These are phyloP conservation scores for Anseranas semipalmata DNA, from an alignment of 2,113 vertebrate genomes.

Conservation along the genomic window DNA sequence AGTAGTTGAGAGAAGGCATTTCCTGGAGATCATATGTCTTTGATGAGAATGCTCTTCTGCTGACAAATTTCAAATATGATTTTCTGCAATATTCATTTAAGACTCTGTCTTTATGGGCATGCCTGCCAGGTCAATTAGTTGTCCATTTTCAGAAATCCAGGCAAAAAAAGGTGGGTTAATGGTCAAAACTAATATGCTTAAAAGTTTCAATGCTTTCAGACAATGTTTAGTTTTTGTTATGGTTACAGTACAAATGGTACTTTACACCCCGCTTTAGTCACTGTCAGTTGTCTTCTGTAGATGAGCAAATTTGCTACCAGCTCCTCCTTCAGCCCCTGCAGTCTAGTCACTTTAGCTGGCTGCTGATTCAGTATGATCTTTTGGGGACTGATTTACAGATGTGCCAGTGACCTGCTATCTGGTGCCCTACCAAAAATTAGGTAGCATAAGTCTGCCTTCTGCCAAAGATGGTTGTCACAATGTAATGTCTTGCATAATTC, in stretches of 20 bases:
- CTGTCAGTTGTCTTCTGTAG: background rate
- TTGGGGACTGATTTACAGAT: background rate
- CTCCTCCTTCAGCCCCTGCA: background rate
- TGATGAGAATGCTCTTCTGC: background rate
- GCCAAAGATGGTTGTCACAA: background rate
- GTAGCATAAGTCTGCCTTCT: background rate
- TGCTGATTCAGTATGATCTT: background rate
- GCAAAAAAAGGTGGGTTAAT: background rate
- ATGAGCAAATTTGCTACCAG: background rate
- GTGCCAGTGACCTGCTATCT: rapidly evolving
- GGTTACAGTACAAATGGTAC: background rate
- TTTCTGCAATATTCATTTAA: slow-evolving; percentile 14
- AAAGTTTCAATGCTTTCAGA: background rate
- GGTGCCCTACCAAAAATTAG: background rate
- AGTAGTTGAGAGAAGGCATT: background rate
- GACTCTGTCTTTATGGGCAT: background rate
- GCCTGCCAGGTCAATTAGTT: background rate
- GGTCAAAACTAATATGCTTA: background rate
- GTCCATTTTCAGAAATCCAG: background rate
- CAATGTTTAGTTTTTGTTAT: background rate
- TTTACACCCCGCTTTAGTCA: background rate
- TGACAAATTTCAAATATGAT: background rate
- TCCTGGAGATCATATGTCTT: background rate
- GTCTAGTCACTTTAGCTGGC: background rate
- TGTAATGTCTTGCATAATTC: background rate